These are phyloP conservation scores for Eolophus roseicapilla DNA, from an alignment of 2,113 vertebrate genomes.

Conservation along the genomic window DNA sequence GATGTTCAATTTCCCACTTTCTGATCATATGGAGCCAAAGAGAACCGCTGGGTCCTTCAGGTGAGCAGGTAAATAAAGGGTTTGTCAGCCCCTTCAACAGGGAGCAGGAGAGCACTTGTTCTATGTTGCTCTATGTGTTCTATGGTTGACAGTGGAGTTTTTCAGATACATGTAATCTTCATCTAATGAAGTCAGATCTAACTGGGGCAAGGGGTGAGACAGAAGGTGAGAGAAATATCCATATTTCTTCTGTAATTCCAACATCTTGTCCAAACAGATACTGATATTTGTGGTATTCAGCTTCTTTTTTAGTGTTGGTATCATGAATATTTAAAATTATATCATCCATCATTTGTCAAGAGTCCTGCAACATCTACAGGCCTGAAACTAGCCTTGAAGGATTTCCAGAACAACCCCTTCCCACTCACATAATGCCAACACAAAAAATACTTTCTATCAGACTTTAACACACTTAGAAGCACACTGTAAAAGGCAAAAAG, in stretches of 20 bases:
- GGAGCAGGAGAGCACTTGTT: neutral
- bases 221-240: neutral
- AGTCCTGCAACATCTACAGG: neutral
- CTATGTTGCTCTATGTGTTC: neutral
- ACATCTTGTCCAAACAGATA: neutral
- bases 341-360: slow-evolving; percentile 23
- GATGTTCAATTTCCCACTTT: neutral
- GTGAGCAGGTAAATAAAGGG: neutral
- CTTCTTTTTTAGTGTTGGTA: neutral
- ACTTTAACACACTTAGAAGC: neutral
- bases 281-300: neutral
- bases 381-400: neutral
- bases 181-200: neutral
- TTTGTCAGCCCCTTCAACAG: neutral
- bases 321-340: neutral
- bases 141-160: neutral
- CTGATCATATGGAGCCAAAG: neutral
- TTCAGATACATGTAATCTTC: neutral
- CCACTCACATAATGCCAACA: neutral
- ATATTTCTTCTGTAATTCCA: neutral
- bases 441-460: neutral
- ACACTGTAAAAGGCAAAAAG: neutral
- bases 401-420: slow-evolving; percentile 25
- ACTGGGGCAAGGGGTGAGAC: neutral
- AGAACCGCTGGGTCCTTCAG: neutral